Evolutionary conservation across 2,797 vertebrate genomes (phyloP), one percentile per base, ranked within the genome.

Genomic region (Carcharodon carcharias): DNA sequence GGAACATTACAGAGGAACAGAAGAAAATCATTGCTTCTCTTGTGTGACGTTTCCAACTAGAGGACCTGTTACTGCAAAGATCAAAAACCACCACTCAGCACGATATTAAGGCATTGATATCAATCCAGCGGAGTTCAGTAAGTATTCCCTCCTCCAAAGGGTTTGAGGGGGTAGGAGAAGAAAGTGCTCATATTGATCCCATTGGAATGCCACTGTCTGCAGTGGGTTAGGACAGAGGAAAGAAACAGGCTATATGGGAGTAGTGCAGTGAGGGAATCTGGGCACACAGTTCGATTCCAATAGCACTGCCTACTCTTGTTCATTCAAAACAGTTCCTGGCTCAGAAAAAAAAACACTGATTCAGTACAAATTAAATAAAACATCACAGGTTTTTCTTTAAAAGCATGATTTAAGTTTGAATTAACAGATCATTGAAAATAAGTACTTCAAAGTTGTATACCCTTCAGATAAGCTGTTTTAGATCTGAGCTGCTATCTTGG

Each of bases 351-450:
- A 40, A 92, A 35, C 16, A 11, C 91, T 65, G 63, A 3, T 65
- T 93, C 63, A 65, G 58, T 93, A 11, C 63, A 93, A 93, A 92
- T n/a, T 40, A 63, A 93, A 93, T 93, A 93, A 65, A 93, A 67
- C 63, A 45, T 28, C 26, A 9, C 18, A 40, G 9, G 21, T n/a
- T 18, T n/a, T 65, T n/a, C 35, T 35, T 61, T 18, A 92, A 61
- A 63, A 92, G 61, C 56, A 63, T 92, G 26, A 89, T 58, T 89
- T 89, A 26, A 58, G 58, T 67, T 45, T 45, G 18, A 65, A 40
- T 93, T 65, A 65, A 92, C 89, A 93, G 91, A 65, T 40, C 63
- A 65, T 65, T 93, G 35, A 45, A 93, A 93, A 63, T 93, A 65
- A 93, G n/a, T 16, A 45, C 35, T 21, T 93, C 40, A 8, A 16